Conservation (phyloP, 2,113 vertebrate species). For the Oncorhynchus keta region DNA sequence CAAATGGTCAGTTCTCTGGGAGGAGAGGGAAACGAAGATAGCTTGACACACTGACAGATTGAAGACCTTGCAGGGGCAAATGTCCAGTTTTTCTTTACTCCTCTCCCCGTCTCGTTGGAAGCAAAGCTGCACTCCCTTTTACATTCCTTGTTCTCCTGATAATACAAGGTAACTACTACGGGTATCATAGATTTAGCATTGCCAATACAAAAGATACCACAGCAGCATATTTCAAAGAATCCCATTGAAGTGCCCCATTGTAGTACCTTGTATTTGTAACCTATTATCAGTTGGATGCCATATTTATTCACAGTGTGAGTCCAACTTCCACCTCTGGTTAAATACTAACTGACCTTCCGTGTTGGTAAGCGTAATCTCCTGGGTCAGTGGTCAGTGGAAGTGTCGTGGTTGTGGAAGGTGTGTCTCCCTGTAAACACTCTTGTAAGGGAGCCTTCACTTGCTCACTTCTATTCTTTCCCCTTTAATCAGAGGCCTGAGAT, state of each 20-base stretch:
- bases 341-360: neutral
- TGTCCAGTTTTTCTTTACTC: conserved; percentile 14
- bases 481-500: conserved; percentile 93
- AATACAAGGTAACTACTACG: neutral
- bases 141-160: conserved; percentile 1
- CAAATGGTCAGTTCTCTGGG: conserved; percentile 53
- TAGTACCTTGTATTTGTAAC: neutral
- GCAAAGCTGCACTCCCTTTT: neutral
- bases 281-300: neutral
- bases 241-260: no score
- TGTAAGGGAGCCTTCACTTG: conserved; percentile 78
- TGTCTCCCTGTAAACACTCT: conserved; percentile 82
- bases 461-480: conserved; percentile 80
- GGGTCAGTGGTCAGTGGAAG: neutral
- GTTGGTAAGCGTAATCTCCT: no score
- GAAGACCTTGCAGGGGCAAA: conserved; percentile 38
- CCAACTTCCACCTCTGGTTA: neutral
- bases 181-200: neutral
- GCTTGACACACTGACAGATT: conserved; percentile 52
- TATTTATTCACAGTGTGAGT: neutral
- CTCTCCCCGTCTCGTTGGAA: neutral
- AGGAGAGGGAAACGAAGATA: conserved; percentile 28
- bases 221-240: neutral
- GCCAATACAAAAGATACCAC: neutral
- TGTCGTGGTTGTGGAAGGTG: conserved; percentile 70